phyloP scores from a whole-genome alignment of 2,113 vertebrate species.

The Cyanistes caeruleus region DNA sequence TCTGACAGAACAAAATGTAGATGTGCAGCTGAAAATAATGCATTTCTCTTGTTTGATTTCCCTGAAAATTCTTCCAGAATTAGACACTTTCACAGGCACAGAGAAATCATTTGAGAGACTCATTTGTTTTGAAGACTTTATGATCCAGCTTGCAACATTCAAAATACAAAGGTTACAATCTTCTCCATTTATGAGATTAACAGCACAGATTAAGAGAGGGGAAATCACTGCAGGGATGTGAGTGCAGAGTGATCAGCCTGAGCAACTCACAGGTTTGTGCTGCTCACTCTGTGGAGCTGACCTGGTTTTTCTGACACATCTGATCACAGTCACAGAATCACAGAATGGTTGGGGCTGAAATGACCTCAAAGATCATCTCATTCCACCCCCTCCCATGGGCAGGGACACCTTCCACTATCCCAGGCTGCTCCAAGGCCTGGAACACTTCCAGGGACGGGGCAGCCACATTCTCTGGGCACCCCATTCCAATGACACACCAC shows the following conservation, averaged over 20 bases:
- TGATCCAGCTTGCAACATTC: neutral
- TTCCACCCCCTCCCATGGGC: neutral
- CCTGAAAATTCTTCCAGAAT: neutral
- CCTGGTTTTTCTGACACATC: neutral
- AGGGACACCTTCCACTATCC: neutral
- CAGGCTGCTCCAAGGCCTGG: neutral
- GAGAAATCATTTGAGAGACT: neutral
- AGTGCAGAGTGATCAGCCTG: neutral
- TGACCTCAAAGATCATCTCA: neutral
- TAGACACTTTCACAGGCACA: neutral
- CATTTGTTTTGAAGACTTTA: neutral
- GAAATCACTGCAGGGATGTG: neutral
- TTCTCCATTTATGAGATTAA: neutral
- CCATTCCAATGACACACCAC: fast-evolving
- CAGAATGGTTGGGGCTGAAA: neutral
- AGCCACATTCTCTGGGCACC: neutral
- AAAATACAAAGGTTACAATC: neutral
- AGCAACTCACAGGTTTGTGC: neutral
- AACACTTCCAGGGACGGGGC: neutral
- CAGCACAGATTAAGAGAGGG: neutral
- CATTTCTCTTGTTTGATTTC: neutral
- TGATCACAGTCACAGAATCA: neutral
- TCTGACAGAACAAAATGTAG: neutral
- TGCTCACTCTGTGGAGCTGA: neutral
- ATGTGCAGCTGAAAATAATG: fast-evolving